phyloP scores from a whole-genome alignment of 1,140 invertebrate species.

The Hylaeus volcanicus region DNA sequence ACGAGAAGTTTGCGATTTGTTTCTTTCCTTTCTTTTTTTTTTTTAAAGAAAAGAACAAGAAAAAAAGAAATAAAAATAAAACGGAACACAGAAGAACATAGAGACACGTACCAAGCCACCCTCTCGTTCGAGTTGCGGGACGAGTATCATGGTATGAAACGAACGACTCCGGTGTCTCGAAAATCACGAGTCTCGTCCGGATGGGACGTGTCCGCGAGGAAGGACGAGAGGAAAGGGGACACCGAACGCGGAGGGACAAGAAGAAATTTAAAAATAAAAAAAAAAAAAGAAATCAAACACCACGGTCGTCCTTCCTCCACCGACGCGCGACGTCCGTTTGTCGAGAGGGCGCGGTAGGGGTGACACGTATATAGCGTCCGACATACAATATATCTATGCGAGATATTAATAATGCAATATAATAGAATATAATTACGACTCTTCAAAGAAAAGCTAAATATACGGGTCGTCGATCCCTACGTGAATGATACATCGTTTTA shows the following conservation, averaged over 20 bases:
- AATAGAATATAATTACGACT: slow-evolving; percentile 68
- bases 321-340: background rate
- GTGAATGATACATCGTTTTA: slow-evolving; percentile 63
- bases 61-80: background rate
- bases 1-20: background rate
- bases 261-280: background rate
- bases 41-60: background rate
- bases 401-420: slow-evolving; percentile 61
- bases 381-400: slow-evolving; percentile 27
- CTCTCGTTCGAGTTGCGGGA: slow-evolving; percentile 27
- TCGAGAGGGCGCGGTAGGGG: slow-evolving; percentile 48
- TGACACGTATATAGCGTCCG: slow-evolving; percentile 44
- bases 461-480: slow-evolving; percentile 68
- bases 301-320: slow-evolving; percentile 38
- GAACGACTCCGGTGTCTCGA: no score
- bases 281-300: background rate
- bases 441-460: slow-evolving; percentile 65
- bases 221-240: slow-evolving; percentile 4
- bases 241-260: background rate
- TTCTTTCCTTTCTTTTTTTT: no score
- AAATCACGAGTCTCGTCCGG: slow-evolving; percentile 14
- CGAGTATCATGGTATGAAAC: slow-evolving; percentile 5
- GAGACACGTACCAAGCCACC: slow-evolving; percentile 42
- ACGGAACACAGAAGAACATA: slow-evolving; percentile 23
- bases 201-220: slow-evolving; percentile 11